Base-by-base conservation (phyloP, 2,888 invertebrate species). In the Rambutsinella grinnellia region DNA sequence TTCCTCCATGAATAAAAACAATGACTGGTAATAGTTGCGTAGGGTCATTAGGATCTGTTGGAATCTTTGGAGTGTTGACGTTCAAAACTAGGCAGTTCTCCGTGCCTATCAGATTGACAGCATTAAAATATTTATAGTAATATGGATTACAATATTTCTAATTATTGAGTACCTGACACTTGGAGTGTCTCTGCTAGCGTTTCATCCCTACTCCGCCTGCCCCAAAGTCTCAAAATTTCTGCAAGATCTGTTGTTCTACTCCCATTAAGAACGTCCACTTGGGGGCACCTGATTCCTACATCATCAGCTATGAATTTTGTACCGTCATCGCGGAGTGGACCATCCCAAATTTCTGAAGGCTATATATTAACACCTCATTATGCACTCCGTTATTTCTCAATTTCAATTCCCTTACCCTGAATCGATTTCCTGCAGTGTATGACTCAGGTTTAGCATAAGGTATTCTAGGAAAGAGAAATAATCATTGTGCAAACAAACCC, bases 41-140 rank as follows among this genome's bases (percentile, higher is more conserved):
- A 3, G 47, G 26, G 23, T 28, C n/a, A 0, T 46, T 27, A 23
- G 23, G 19, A 19, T 63, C 26, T 36, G 36, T 2, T n/a, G 66
- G 66, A 13, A 74, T 28, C 10, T 1, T 51, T n/a, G 75, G 78
- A 21, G 78, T 78, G 24, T 80, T 65, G 5, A 80, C 46, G 46
- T 78, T 80, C 1, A 80, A 3, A 2, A 71, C 71, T 19, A 80
- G 44, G 44, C 80, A 78, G 21, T 21, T 54, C 26, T 63, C 69
- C 26, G 60, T 21, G 54, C 70, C 70, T 54, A 23, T 13, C 10
- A 26, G 57, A 24, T 53, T 3, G 19, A 26, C 3, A 66, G n/a
- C n/a, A n/a, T n/a, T n/a, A 56, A 56, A 8, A 36, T 36, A 36
- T 36, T 36, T 36, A 5, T 19, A 8, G 21, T 51, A 19, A 19